phyloP scores from a whole-genome alignment of 2,113 vertebrate species.

The Tachysurus fulvidraco region DNA sequence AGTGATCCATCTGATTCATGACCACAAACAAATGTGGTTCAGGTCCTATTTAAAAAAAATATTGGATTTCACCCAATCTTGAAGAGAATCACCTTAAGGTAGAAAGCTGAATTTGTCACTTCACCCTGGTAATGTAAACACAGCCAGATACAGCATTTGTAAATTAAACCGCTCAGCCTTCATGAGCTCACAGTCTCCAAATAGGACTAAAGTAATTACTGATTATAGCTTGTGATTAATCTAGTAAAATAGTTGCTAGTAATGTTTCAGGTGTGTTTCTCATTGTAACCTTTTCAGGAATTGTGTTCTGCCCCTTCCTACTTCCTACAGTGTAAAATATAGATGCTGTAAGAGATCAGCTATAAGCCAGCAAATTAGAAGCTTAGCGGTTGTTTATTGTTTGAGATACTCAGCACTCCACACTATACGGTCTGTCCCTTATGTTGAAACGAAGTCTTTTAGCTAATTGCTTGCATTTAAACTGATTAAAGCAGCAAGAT shows the following conservation, averaged over 20 bases:
- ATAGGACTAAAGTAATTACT: neutral
- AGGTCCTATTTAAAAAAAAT: neutral
- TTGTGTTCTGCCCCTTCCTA: neutral
- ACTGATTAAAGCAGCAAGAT: neutral
- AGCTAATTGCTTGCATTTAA: slow-evolving; percentile 21
- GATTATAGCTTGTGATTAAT: neutral
- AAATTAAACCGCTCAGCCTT: neutral
- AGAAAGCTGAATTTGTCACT: too few relatives aligned
- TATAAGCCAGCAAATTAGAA: neutral
- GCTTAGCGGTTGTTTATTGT: neutral
- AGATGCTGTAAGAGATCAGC: neutral
- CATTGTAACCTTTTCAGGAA: neutral
- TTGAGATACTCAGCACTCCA: neutral
- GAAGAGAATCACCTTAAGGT: neutral
- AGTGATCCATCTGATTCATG: neutral
- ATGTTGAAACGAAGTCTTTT: slow-evolving; percentile 2
- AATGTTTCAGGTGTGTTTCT: neutral
- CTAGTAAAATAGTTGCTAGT: neutral
- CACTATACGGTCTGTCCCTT: neutral
- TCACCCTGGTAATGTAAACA: neutral
- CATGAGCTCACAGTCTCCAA: neutral
- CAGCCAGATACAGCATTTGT: neutral
- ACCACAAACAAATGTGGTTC: neutral
- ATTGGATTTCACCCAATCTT: neutral
- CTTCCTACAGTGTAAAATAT: neutral